Evolutionary conservation across 1,140 invertebrate genomes (phyloP), one percentile per base, ranked within the genome.

Genomic region (Hestina assimilis): DNA sequence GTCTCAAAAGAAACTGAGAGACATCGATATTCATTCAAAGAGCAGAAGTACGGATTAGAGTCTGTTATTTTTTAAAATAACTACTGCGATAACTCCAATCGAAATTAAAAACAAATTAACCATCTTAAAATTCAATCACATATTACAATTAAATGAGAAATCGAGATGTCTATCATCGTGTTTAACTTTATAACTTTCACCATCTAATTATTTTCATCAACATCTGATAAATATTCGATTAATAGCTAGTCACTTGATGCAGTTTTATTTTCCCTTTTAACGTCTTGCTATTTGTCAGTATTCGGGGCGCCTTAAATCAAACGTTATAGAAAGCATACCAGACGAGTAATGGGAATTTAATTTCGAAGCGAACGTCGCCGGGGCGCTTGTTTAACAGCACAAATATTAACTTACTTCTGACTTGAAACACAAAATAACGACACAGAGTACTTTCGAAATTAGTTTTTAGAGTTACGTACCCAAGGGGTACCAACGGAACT

Each of bases 301-400:
- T 23, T 42, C 40, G 31, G 35, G 11, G 31, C 11, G 38, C 38
- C 50, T 42, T 53, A 53, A 23, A 52, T 52, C 33, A 11, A 26
- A 24, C 12, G 24, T 53, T 31, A 50, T 38, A 50, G 38, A 53
- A 42, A 53, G 35, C 40, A 42, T 42, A 42, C 40, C 28, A 20
- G 20, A 15, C 2, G 15, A 20, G 17, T 53, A 42, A 53, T 42
- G 26, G 50, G 38, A 21, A 31, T 35, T 53, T 28, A 38, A 51
- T 51, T 42, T 38, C 14, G 50, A 53, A 21, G 19, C 31, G 47
- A 53, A 20, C 15, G 21, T 23, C 42, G 5, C n/a, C 7, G 31
- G 14, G 31, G 15, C 23, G 40, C 12, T 26, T 38, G 35, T n/a
- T 33, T 17, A 17, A 19, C 20, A 51, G 23, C 21, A 40, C 35